phyloP scores from a whole-genome alignment of 53 echinoderm and acorn worm species.

The Patiria pectinifera region DNA sequence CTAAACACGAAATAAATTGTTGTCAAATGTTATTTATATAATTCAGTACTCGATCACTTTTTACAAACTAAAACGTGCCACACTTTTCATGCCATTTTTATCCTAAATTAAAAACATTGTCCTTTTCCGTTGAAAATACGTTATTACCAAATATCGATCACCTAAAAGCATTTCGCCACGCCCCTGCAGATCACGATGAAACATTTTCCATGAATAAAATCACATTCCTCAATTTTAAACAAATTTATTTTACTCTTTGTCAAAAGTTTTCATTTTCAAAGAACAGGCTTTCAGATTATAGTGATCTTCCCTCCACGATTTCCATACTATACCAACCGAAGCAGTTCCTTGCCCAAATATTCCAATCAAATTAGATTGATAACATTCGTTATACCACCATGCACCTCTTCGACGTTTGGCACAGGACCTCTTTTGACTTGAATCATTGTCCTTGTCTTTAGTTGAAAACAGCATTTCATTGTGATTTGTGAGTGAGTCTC shows the following conservation, averaged over 20 bases:
- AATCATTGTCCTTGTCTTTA: conserved; percentile 40
- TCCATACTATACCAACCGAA: neutral
- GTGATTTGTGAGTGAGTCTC: conserved; percentile 21
- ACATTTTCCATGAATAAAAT: no score
- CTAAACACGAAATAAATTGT: no score
- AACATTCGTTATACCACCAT: conserved; percentile 13
- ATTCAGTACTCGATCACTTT: no score
- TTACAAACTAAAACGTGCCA: no score
- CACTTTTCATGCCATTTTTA: no score
- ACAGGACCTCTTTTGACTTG: neutral
- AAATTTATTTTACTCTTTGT: neutral
- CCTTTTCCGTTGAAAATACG: no score
- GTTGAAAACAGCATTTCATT: conserved; percentile 17
- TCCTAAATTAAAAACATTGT: no score
- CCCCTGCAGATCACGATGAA: no score
- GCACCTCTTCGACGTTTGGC: neutral
- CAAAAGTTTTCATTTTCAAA: neutral
- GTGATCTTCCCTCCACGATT: neutral
- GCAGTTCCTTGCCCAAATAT: neutral
- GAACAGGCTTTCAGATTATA: neutral
- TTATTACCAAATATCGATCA: no score
- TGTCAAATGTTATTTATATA: no score
- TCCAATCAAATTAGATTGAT: neutral
- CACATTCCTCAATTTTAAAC: neutral
- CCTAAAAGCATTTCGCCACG: no score